Evolutionary conservation across 2,113 vertebrate genomes (phyloP).

Genomic region (Marmota flaviventris): DNA sequence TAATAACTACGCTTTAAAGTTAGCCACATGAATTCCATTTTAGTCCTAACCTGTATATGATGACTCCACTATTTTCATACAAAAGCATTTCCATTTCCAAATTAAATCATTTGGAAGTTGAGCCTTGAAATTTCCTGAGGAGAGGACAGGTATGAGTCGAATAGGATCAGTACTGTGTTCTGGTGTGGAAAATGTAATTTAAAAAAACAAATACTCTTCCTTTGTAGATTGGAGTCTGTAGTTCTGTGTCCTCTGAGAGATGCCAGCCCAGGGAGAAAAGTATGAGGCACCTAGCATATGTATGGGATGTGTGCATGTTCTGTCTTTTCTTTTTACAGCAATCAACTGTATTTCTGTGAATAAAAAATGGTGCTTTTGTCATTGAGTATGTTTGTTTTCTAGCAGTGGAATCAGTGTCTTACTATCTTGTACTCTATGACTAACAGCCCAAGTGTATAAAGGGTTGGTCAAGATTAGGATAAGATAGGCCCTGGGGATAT

Average conservation of each 20-base stretch:
- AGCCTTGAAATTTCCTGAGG: constrained; percentile 43
- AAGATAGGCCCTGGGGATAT: background rate
- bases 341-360: constrained; percentile 2
- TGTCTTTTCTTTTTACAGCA: background rate
- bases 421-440: background rate
- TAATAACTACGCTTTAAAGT: background rate
- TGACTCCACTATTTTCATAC: background rate
- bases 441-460: background rate
- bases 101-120: constrained; percentile 23
- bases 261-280: background rate
- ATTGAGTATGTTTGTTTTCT: background rate
- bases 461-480: background rate
- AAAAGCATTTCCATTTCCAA: constrained; percentile 33
- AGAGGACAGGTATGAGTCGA: background rate
- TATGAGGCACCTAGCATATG: background rate
- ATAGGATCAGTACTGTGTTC: background rate
- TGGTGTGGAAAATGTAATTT: background rate
- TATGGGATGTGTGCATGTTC: background rate
- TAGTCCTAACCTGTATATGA: background rate
- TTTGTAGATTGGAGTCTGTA: background rate
- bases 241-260: background rate
- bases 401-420: background rate
- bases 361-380: background rate
- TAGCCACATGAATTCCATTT: background rate
- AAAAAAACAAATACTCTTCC: background rate